Evolutionary conservation across 2,888 invertebrate genomes (phyloP).

Genomic region (Macropis europaea): DNA sequence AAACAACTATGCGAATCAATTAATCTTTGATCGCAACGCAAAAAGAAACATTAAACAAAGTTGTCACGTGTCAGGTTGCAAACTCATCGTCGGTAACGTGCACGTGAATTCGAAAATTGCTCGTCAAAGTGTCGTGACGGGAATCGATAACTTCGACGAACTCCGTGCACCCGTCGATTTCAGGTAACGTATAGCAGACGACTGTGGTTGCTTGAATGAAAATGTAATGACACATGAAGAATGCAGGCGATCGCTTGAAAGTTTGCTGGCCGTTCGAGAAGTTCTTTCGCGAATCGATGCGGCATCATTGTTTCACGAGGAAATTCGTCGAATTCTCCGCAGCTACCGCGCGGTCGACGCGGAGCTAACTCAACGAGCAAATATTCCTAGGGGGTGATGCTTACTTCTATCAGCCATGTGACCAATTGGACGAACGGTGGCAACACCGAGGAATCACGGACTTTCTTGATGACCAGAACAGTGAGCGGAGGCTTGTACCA

Average conservation of each 20-base stretch:
- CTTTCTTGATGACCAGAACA: constrained; percentile 98
- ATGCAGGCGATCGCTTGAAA: neutral
- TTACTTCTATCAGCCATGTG: constrained; percentile 94
- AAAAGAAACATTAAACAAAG: neutral
- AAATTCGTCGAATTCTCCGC: no score
- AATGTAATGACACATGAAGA: neutral
- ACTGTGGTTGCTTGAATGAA: neutral
- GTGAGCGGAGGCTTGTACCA: constrained; percentile 98
- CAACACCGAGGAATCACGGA: constrained; percentile 93
- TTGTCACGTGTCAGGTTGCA: neutral
- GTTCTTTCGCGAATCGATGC: no score
- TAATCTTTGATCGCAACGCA: neutral
- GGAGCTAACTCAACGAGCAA: neutral
- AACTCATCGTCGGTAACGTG: constrained; percentile 1
- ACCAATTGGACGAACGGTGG: constrained; percentile 95
- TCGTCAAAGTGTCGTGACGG: constrained; percentile 6
- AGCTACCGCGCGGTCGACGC: neutral
- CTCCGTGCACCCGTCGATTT: neutral
- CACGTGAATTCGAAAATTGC: neutral
- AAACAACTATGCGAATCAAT: neutral
- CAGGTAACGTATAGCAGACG: no score
- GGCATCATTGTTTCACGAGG: no score
- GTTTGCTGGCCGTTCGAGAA: neutral
- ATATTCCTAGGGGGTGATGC: neutral
- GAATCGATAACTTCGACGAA: constrained; percentile 14